Evolutionary conservation across 1,140 invertebrate genomes (phyloP).

Genomic region (Pectinophora gossypiella): DNA sequence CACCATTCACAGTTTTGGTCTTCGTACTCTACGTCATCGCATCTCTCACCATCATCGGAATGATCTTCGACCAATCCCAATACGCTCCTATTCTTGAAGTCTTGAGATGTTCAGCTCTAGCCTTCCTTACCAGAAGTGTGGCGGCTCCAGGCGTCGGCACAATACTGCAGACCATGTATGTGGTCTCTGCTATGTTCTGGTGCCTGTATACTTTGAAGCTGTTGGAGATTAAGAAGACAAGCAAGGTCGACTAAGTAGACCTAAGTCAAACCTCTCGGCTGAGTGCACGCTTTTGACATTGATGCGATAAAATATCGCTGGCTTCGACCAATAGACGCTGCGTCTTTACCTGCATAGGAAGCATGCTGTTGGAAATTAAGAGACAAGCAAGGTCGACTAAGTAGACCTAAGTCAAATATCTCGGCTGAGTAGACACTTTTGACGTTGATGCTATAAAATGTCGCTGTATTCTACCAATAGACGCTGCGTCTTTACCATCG

Average conservation of each 20-base stretch:
- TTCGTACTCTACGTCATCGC: conserved; percentile 80
- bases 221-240: conserved; percentile 52
- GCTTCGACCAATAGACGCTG: no score
- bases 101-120: conserved; percentile 72
- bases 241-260: conserved; percentile 40
- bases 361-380: conserved; percentile 55
- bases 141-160: conserved; percentile 38
- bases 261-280: no score
- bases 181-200: conserved; percentile 66
- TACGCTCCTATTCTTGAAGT: conserved; percentile 76
- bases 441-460: no score
- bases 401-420: no score
- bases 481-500: no score
- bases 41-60: conserved; percentile 81
- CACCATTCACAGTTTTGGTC: conserved; percentile 73
- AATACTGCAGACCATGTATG: conserved; percentile 52
- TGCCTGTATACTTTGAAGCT: conserved; percentile 56
- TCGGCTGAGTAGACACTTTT: no score
- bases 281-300: no score
- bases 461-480: no score
- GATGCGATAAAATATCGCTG: no score
- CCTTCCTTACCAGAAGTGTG: conserved; percentile 54
- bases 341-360: no score
- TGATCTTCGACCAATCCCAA: conserved; percentile 79
- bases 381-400: conserved; percentile 42